Base-by-base conservation (phyloP, 2,797 vertebrate genomes). In the Bradypus variegatus region DNA sequence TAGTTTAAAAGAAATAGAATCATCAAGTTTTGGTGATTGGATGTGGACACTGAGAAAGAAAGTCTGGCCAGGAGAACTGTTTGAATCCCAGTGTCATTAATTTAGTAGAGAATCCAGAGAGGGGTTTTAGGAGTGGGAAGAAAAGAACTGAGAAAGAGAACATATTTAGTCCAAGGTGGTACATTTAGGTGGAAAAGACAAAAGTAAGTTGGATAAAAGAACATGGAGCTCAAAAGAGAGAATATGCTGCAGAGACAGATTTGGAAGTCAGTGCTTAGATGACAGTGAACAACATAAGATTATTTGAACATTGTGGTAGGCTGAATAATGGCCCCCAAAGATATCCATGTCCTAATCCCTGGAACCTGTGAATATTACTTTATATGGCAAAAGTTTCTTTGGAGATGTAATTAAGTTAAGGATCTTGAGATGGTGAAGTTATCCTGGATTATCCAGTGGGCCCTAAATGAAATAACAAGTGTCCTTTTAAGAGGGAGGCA, bases 201-300 rank as follows among this genome's bases (percentile, higher is more conserved):
- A 69, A 90, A 84, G 36, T 79, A 82, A 76, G 27, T 86, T 64
- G 33, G n/a, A 86, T 88, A 85, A 90, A 83, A 48, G 75, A 88
- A 3, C 50, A 38, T 38, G 27, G 55, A 31, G 4, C 70, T 65
- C 79, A 79, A 84, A 83, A 79, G 60, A 90, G 36, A 88, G 25
- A 36, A 82, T 72, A 72, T 48, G 36, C 19, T 84, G 67, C 19
- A 83, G 65, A 48, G 2, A 70, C 41, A 60, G 18, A 64, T 78
- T 65, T 84, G 45, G 67, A 55, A 84, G 55, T 84, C 36, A 91
- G 16, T 45, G 13, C 64, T 62, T 55, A 87, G 29, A 53, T 53
- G 62, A 62, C 9, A 85, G 19, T 88, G 60, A 79, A 91, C 64
- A 41, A 53, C 53, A 45, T 36, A 83, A 88, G 62, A 86, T 76